Percentiles rank a stretch among this genome's conserved stretches.
phyloP scores from a whole-genome alignment of 2,113 vertebrate species.

The Promerops cafer region DNA sequence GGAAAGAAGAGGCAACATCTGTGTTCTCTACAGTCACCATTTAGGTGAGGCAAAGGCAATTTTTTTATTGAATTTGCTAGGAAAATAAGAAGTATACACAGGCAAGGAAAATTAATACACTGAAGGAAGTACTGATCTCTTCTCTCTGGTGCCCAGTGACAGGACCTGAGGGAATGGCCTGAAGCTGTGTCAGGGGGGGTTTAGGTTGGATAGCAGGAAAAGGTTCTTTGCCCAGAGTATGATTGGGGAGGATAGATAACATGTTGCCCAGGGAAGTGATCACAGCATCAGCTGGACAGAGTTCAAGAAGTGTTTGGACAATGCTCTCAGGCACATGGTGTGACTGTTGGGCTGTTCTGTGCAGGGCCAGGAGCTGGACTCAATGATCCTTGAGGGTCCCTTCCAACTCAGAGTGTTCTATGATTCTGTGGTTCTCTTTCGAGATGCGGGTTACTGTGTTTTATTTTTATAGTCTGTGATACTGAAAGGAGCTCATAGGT shows the following conservation, averaged over 20 bases:
- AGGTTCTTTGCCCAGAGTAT: background rate
- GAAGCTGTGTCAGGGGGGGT: background rate
- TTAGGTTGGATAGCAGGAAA: background rate
- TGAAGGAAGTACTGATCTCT: background rate
- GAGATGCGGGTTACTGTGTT: background rate
- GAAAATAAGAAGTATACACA: background rate
- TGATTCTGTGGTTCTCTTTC: background rate
- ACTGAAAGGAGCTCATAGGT: background rate
- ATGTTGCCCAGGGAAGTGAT: background rate
- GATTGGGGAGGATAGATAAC: no score
- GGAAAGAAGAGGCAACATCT: background rate
- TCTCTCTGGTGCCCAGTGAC: background rate
- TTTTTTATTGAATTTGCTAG: background rate
- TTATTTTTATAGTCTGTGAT: background rate
- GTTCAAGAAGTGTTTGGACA: background rate
- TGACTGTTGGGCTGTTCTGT: background rate
- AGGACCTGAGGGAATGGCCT: background rate
- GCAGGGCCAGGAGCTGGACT: background rate
- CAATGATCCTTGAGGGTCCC: background rate
- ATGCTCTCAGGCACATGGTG: background rate
- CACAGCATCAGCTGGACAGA: background rate
- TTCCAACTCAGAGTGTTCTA: background rate
- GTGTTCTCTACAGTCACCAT: background rate
- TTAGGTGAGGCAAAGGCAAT: background rate
- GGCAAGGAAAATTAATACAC: background rate